phyloP scores from a whole-genome alignment of 35 echinoderm and acorn worm species.

The Acanthaster planci region DNA sequence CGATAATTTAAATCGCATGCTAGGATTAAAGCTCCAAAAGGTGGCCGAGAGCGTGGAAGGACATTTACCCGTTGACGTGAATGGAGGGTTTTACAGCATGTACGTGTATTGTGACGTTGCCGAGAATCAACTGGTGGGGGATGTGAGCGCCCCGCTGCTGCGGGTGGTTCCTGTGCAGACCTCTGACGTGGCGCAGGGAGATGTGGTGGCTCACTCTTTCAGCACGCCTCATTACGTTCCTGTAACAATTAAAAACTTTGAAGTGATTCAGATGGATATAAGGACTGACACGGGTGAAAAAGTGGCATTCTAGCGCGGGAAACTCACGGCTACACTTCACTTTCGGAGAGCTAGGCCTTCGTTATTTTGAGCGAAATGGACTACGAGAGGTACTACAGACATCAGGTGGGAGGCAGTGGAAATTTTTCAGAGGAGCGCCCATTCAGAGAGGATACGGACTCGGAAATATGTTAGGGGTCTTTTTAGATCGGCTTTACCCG shows the following conservation, averaged over 20 bases:
- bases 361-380: conserved; percentile 28
- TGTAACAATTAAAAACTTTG: neutral
- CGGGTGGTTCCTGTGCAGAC: conserved; percentile 7
- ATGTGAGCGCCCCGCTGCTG: conserved; percentile 13
- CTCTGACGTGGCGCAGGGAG: neutral
- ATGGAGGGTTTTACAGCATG: conserved; percentile 50
- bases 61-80: conserved; percentile 34
- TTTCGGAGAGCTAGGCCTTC: conserved; percentile 56
- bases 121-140: conserved; percentile 42
- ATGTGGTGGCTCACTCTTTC: conserved; percentile 15
- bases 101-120: conserved; percentile 61
- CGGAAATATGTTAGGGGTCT: conserved; percentile 47
- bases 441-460: conserved; percentile 51
- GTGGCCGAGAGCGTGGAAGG: neutral
- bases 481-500: conserved; percentile 56
- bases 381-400: neutral
- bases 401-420: conserved; percentile 10
- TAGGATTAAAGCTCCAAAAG: conserved; percentile 34
- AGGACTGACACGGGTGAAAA: conserved; percentile 48
- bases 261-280: conserved; percentile 52
- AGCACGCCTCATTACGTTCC: conserved; percentile 39
- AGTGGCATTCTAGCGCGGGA: conserved; percentile 59
- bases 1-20: conserved; percentile 30
- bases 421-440: conserved; percentile 14
- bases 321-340: conserved; percentile 44